These are phyloP conservation scores for Lycodopsis pacificus DNA, from an alignment of 2,797 vertebrate species.

Conservation along the genomic window DNA sequence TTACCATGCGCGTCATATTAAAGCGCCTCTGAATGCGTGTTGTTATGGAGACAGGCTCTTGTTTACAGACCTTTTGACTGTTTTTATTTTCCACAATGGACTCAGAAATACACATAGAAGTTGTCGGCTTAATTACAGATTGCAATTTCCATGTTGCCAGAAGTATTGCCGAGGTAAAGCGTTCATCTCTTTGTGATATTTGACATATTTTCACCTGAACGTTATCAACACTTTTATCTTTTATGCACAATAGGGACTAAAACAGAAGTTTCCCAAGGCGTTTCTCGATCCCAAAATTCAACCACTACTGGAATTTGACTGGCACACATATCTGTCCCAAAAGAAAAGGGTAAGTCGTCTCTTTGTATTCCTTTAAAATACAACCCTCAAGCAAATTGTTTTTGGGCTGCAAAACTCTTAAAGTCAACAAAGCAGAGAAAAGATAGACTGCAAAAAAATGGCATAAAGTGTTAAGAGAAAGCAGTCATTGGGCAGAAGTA, in stretches of 20 bases:
- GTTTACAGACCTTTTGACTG: constrained; percentile 14
- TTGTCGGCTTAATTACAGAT: constrained; percentile 77
- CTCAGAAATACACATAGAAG: constrained; percentile 61
- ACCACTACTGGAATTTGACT: constrained; percentile 81
- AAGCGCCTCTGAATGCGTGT: constrained; percentile 58
- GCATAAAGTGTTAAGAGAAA: background rate
- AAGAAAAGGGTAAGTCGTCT: constrained; percentile 75
- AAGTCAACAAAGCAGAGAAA: background rate
- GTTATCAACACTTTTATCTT: background rate
- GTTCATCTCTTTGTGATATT: background rate
- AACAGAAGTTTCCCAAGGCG: constrained; percentile 68
- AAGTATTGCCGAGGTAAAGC: constrained; percentile 77
- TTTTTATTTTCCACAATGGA: constrained; percentile 34
- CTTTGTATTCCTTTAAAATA: background rate
- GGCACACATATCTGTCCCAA: constrained; percentile 74
- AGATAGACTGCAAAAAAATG: background rate
- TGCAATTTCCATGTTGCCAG: constrained; percentile 78
- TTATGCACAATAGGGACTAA: constrained; percentile 72
- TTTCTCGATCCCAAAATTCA: constrained; percentile 75
- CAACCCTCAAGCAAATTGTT: background rate
- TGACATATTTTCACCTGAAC: background rate
- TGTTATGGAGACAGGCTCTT: constrained; percentile 69
- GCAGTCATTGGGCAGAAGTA: background rate
- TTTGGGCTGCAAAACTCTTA: background rate
- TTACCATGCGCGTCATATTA: constrained; percentile 48